Conservation (phyloP, 2,888 invertebrate species). For the Drosophila differens region DNA sequence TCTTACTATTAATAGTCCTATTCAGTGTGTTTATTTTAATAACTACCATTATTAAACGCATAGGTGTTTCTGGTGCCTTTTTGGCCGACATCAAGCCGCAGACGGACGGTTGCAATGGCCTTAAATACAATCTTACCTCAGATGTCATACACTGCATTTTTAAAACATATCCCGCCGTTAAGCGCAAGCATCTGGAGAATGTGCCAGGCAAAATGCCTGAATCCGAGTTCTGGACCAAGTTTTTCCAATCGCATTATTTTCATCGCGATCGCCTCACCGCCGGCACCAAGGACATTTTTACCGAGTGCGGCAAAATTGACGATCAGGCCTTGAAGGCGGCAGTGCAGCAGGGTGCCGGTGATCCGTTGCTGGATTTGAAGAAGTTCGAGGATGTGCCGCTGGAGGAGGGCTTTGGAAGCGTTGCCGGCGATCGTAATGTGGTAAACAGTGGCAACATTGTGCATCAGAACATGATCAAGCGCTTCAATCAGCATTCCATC, state of each 20-base stretch:
- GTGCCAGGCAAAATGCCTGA: slow-evolving; percentile 98
- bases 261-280: slow-evolving; percentile 96
- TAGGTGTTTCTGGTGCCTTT: slow-evolving; percentile 91
- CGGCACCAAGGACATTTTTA: slow-evolving; percentile 97
- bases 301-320: slow-evolving; percentile 98
- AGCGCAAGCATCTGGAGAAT: slow-evolving; percentile 97
- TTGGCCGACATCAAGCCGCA: slow-evolving; percentile 98
- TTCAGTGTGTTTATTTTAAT: background rate
- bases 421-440: slow-evolving; percentile 82
- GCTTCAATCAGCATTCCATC: slow-evolving; percentile 99
- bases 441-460: slow-evolving; percentile 88
- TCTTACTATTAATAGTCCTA: slow-evolving; percentile 12
- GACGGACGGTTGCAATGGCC: slow-evolving; percentile 97
- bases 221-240: slow-evolving; percentile 99
- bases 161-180: slow-evolving; percentile 99
- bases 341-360: slow-evolving; percentile 91
- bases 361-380: slow-evolving; percentile 94
- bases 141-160: slow-evolving; percentile 99
- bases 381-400: slow-evolving; percentile 90
- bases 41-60: background rate
- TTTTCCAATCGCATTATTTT: slow-evolving; percentile 99
- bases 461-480: slow-evolving; percentile 96
- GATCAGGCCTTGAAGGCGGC: slow-evolving; percentile 92
- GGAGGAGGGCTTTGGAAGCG: slow-evolving; percentile 89
- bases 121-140: slow-evolving; percentile 98